Evolutionary conservation across 64 coral and sea anemone species (phyloP), one percentile per base, ranked within the genome.

Genomic region (Cladopsammia gracilis): DNA sequence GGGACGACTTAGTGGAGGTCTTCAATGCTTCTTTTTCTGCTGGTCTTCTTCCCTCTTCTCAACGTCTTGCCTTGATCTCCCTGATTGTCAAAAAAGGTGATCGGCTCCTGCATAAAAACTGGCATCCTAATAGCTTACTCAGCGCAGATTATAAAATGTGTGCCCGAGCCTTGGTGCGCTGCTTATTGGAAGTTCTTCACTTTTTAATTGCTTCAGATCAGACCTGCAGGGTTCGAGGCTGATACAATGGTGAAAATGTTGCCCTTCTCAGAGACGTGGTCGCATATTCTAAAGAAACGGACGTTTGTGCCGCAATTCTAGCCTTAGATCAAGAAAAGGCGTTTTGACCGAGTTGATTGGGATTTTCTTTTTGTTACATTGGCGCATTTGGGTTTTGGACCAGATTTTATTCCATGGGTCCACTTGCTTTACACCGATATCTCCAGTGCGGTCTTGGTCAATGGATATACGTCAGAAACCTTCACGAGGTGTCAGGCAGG

Each of bases 271-370:
- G 72, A 0, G 93, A 94, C 52, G 56, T 78, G n/a, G 58, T 83
- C 6, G 2, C 20, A 8, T 90, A 89, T 47, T 46, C 78, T 26
- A 12, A 16, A 8, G 16, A 51, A 10, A 56, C 58, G 3, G 47
- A 60, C 14, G n/a, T n/a, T 56, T 73, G 70, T 70, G 26, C 56
- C 0, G 90, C 90, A 0, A 1, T 62, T 0, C 23, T 94, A 0
- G 79, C 86, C 1, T 25, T 95, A 15, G 93, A 89, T 20, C 86
- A 94, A 44, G 85, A 94, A n/a, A 93, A 93, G 24, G 91, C 91
- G n/a, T 18, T 93, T 93, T 26, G 91, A 94, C 52, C 57, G 66
- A 0, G 93, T 95, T 4, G 87, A 95, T 11, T 89, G 87, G 62
- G 3, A 20, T 0, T 85, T 86, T 14, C 8, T 94, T 10, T 2